Conservation (phyloP, 2,888 invertebrate genomes). For the Chrysina gloriosa region DNA sequence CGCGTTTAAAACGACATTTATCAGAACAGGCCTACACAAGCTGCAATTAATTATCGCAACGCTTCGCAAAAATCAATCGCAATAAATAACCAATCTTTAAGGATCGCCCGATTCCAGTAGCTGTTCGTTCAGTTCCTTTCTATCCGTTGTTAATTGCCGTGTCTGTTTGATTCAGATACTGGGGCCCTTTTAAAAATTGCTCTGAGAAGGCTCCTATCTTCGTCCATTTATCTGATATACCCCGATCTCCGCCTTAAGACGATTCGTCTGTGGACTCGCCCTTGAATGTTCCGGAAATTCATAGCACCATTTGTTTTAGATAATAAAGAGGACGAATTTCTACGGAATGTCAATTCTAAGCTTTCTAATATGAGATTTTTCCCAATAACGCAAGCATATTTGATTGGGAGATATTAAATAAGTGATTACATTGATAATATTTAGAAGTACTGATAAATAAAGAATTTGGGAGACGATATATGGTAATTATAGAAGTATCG, state of each 20-base stretch:
- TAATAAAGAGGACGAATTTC: conserved; percentile 17
- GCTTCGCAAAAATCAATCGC: conserved; percentile 18
- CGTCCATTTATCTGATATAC: conserved; percentile 2
- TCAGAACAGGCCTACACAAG: conserved; percentile 10
- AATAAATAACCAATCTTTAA: conserved; percentile 38
- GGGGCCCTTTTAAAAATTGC: conserved; percentile 31
- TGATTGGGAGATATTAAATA: background rate
- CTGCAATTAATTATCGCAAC: conserved; percentile 33
- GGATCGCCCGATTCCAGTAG: conserved; percentile 29
- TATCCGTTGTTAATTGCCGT: conserved; percentile 38
- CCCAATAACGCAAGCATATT: background rate
- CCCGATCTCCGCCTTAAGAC: background rate
- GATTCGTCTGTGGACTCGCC: conserved; percentile 15
- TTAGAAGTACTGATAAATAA: background rate
- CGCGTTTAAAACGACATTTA: conserved; percentile 16
- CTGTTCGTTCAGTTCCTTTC: conserved; percentile 14
- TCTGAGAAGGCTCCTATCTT: conserved; percentile 18
- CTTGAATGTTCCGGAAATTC: conserved; percentile 20
- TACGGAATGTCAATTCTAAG: background rate
- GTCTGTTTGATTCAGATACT: conserved; percentile 35
- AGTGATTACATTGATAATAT: background rate
- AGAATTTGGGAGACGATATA: background rate
- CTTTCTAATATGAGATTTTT: conserved; percentile 1
- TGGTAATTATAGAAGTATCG: background rate
- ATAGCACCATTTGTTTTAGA: conserved; percentile 1